Evolutionary conservation across 2,113 vertebrate genomes (phyloP).

Genomic region (Oncorhynchus mykiss): DNA sequence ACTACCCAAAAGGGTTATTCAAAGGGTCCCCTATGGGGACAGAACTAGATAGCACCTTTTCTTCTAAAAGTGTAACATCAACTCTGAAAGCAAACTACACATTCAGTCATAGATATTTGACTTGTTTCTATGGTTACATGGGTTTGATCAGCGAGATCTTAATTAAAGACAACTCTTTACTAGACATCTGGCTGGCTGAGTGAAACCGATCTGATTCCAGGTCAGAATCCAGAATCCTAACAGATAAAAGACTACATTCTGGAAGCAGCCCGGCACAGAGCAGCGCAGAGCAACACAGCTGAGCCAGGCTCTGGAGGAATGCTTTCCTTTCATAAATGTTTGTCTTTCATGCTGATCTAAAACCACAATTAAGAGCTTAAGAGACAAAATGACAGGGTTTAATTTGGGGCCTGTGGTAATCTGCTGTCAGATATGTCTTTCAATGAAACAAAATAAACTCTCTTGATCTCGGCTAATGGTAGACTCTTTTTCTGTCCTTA

Average conservation of each 20-base stretch:
- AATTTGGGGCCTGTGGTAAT: conserved; percentile 51
- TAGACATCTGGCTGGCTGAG: conserved; percentile 29
- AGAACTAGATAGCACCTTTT: too few relatives aligned
- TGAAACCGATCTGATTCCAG: conserved; percentile 44
- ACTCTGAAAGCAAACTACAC: background rate
- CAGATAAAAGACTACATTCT: conserved; percentile 35
- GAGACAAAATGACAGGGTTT: conserved; percentile 59
- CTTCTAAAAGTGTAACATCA: too few relatives aligned
- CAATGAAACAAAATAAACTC: conserved; percentile 65
- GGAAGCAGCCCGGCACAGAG: conserved; percentile 21
- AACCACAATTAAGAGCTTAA: conserved; percentile 69
- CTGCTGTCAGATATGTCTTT: conserved; percentile 65
- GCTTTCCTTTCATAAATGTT: conserved; percentile 46
- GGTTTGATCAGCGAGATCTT: conserved; percentile 1
- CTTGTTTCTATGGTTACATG: conserved; percentile 24
- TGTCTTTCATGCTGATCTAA: conserved; percentile 63
- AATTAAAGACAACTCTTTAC: conserved; percentile 46
- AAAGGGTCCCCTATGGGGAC: too few relatives aligned
- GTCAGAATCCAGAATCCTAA: conserved; percentile 37
- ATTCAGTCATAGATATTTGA: conserved; percentile 13
- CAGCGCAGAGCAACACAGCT: too few relatives aligned
- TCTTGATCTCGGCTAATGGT: conserved; percentile 60
- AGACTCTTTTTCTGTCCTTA: conserved; percentile 25
- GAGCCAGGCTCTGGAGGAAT: conserved; percentile 7
- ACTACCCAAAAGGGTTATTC: too few relatives aligned